Conservation (phyloP, 1,140 invertebrate species). For the Temnothorax nylanderi region DNA sequence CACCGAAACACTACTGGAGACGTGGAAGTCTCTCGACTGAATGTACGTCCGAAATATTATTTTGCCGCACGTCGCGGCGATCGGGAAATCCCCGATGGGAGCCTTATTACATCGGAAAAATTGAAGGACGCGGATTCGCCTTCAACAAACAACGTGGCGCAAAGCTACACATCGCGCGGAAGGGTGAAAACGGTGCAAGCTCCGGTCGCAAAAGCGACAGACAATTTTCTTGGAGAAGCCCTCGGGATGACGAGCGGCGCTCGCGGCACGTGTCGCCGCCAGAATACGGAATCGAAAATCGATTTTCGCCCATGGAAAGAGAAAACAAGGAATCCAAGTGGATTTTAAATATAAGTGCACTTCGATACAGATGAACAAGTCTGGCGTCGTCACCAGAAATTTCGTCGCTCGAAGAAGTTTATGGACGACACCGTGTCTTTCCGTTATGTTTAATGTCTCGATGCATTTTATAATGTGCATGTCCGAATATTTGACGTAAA, state of each 20-base stretch:
- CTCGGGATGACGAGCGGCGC: conserved; percentile 27
- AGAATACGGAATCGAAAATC: conserved; percentile 68
- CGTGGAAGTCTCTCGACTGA: not conserved
- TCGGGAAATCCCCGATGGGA: conserved; percentile 32
- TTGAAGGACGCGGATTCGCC: conserved; percentile 35
- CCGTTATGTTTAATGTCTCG: not conserved
- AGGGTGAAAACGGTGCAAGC: conserved; percentile 19
- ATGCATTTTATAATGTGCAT: not conserved
- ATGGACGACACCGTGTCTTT: not conserved
- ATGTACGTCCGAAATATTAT: conserved; percentile 31
- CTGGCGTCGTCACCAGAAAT: not conserved
- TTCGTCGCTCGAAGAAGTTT: not conserved
- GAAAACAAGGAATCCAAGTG: conserved; percentile 61
- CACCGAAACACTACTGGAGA: not conserved
- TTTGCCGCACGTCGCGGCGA: conserved; percentile 13
- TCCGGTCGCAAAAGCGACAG: conserved; percentile 25
- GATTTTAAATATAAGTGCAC: conserved; percentile 42
- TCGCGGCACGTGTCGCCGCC: conserved; percentile 63
- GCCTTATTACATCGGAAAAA: conserved; percentile 49
- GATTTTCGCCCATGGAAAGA: conserved; percentile 65
- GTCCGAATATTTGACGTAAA: not conserved
- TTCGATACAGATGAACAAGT: not conserved
- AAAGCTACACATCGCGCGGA: conserved; percentile 21
- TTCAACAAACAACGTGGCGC: not conserved
- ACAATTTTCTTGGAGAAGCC: conserved; percentile 68